Conservation (phyloP, 2,888 invertebrate genomes). For the Thereva nobilitata region DNA sequence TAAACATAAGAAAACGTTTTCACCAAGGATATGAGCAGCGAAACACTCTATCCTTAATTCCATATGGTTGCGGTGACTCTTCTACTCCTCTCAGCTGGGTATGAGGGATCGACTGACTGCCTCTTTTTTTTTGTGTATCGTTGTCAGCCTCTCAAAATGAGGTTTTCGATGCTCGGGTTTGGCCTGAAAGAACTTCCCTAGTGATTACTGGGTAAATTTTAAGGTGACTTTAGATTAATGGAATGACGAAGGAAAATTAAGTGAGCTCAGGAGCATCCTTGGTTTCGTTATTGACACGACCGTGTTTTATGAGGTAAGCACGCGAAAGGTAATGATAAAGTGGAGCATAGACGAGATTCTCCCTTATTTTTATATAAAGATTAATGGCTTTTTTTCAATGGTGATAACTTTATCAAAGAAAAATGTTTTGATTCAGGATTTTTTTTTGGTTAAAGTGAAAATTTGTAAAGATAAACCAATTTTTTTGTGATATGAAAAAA, state of each 20-base stretch:
- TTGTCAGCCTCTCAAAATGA: constrained; percentile 27
- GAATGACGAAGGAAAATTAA: constrained; percentile 26
- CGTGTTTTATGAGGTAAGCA: constrained; percentile 5
- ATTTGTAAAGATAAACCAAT: too few species aligned
- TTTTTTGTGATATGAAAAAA: too few species aligned
- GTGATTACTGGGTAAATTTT: constrained; percentile 30
- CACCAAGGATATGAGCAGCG: constrained; percentile 22
- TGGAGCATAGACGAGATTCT: background rate
- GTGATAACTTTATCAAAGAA: too few species aligned
- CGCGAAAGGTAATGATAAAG: constrained; percentile 12
- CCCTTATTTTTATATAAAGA: constrained; percentile 1
- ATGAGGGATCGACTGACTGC: background rate
- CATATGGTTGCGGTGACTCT: constrained; percentile 8
- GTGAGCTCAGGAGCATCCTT: constrained; percentile 8
- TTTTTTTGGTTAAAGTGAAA: too few species aligned
- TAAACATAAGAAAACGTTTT: constrained; percentile 33
- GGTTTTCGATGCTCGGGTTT: constrained; percentile 12
- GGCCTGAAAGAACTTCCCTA: constrained; percentile 21
- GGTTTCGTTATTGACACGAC: background rate
- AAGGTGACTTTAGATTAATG: constrained; percentile 29
- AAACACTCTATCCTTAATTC: constrained; percentile 16
- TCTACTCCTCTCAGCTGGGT: too few species aligned
- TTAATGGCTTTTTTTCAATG: background rate
- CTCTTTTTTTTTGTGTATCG: constrained; percentile 7
- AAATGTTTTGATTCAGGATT: too few species aligned